Evolutionary conservation across 1,140 invertebrate genomes (phyloP).

Genomic region (Heliothis subflexa): DNA sequence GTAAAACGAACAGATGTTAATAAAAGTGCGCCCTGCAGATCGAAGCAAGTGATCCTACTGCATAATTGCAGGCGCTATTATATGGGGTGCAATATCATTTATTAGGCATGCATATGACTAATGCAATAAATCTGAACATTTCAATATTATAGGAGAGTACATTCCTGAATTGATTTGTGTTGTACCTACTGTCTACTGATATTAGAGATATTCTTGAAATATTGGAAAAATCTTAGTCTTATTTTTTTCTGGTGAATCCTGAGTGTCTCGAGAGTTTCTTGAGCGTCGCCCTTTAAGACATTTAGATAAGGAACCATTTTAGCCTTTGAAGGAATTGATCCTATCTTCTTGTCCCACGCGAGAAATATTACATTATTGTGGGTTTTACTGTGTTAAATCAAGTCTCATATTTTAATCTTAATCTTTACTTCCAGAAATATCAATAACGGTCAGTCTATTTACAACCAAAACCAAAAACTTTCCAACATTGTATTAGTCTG

Average conservation of each 20-base stretch:
- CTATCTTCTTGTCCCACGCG: too few relatives aligned
- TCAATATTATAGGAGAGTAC: not conserved
- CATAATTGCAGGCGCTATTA: not conserved
- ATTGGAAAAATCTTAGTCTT: too few relatives aligned
- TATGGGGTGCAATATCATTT: constrained; percentile 27
- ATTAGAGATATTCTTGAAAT: too few relatives aligned
- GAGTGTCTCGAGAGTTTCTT: too few relatives aligned
- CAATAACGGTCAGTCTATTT: constrained; percentile 32
- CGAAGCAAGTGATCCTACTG: not conserved
- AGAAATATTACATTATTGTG: too few relatives aligned
- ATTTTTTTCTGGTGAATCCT: too few relatives aligned
- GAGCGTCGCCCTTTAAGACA: too few relatives aligned
- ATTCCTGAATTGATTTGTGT: too few relatives aligned
- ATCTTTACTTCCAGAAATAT: not conserved
- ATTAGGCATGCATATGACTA: constrained; percentile 26
- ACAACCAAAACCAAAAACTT: not conserved
- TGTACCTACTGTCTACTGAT: too few relatives aligned
- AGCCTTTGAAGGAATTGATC: too few relatives aligned
- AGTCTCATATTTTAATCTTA: not conserved
- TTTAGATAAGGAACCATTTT: too few relatives aligned
- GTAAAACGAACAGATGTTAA: constrained; percentile 15
- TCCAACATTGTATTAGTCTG: not conserved
- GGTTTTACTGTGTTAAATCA: not conserved
- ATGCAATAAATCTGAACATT: constrained; percentile 10
- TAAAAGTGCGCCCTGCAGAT: constrained; percentile 13